Evolutionary conservation across 2,888 invertebrate genomes (phyloP).

Genomic region (Syrista parreyssii): DNA sequence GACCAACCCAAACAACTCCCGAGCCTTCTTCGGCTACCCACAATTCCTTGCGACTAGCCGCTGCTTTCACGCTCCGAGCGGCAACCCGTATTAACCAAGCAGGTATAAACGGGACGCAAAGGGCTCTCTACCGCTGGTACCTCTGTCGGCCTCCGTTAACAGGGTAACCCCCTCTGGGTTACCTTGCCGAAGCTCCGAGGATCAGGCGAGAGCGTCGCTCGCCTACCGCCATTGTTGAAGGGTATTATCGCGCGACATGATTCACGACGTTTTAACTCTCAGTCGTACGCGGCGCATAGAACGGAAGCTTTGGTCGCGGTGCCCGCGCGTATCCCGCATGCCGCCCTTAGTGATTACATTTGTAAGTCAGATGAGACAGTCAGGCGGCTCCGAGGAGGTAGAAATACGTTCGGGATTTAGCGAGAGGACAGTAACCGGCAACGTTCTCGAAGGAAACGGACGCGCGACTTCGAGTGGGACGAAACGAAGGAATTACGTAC

Average conservation of each 20-base stretch:
- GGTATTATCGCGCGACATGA: not conserved
- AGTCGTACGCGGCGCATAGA: not conserved
- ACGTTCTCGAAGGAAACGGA: conserved; percentile 5
- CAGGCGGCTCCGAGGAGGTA: conserved; percentile 28
- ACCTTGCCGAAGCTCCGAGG: not conserved
- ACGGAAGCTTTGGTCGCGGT: conserved; percentile 30
- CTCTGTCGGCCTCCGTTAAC: too few relatives aligned
- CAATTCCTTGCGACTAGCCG: not conserved
- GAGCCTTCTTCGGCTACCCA: not conserved
- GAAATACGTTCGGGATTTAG: conserved; percentile 24
- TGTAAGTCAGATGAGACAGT: conserved; percentile 58
- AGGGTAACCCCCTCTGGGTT: too few relatives aligned
- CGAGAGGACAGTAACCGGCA: conserved; percentile 5
- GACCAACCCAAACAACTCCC: too few relatives aligned
- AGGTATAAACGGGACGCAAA: not conserved
- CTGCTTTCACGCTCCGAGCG: not conserved
- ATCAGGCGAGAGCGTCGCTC: not conserved
- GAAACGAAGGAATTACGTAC: not conserved
- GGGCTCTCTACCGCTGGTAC: not conserved
- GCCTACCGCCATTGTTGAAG: not conserved
- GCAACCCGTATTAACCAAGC: not conserved
- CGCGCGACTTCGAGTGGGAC: not conserved
- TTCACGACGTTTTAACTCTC: not conserved
- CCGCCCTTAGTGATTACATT: conserved; percentile 61
- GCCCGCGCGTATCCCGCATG: conserved; percentile 30